These are phyloP conservation scores for Synodontis membranacea DNA, from an alignment of 2,113 vertebrate species.

Conservation along the genomic window DNA sequence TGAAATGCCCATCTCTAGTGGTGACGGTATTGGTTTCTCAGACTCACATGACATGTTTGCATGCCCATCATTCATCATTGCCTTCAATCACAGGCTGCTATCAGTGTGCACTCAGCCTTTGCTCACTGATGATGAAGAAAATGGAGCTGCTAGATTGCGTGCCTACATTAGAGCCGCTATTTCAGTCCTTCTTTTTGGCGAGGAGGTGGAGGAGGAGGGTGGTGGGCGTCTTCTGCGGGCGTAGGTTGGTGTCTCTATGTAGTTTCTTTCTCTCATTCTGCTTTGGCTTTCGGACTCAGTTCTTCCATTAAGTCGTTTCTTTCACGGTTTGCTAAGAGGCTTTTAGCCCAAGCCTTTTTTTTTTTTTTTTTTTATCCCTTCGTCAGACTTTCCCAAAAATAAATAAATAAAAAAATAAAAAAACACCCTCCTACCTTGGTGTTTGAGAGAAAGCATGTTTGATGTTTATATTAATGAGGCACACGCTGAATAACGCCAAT, in stretches of 20 bases:
- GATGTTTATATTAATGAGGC: slow-evolving; percentile 58
- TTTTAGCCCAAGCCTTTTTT: slow-evolving; percentile 70
- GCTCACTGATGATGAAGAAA: slow-evolving; percentile 52
- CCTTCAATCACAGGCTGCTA: slow-evolving; percentile 53
- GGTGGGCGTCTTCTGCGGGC: background rate
- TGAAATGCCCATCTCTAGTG: background rate
- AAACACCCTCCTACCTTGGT: slow-evolving; percentile 40
- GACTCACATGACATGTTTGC: slow-evolving; percentile 33
- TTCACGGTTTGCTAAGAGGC: slow-evolving; percentile 69
- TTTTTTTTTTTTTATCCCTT: too few relatives aligned
- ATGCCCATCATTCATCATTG: slow-evolving; percentile 48
- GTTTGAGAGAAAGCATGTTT: slow-evolving; percentile 48
- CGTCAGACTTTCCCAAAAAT: slow-evolving; percentile 56
- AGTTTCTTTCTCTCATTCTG: slow-evolving; percentile 49
- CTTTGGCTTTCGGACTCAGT: slow-evolving; percentile 60
- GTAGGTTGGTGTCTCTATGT: slow-evolving; percentile 50
- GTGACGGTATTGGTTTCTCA: slow-evolving; percentile 15
- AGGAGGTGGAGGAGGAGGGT: slow-evolving; percentile 44
- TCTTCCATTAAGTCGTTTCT: slow-evolving; percentile 77
- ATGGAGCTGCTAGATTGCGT: slow-evolving; percentile 50
- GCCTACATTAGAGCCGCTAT: slow-evolving; percentile 61
- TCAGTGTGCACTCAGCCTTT: slow-evolving; percentile 52
- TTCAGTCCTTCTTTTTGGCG: slow-evolving; percentile 52
- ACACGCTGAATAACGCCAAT: slow-evolving; percentile 52
- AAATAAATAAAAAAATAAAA: slow-evolving; percentile 40